These are phyloP conservation scores for Zonotrichia leucophrys DNA, from an alignment of 2,113 vertebrate genomes.

Conservation along the genomic window DNA sequence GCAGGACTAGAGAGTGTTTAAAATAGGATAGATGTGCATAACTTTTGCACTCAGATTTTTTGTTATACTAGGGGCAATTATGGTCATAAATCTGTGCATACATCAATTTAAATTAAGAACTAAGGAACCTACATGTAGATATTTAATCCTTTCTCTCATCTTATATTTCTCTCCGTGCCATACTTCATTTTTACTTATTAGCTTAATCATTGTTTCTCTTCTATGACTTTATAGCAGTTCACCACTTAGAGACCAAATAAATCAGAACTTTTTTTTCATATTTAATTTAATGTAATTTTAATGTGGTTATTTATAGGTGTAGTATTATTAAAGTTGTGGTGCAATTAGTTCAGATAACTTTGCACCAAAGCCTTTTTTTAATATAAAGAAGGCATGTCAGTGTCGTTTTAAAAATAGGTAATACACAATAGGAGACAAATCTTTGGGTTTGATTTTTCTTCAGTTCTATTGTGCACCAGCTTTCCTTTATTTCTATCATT, in stretches of 20 bases:
- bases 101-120: neutral
- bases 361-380: neutral
- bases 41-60: neutral
- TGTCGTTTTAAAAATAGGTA: neutral
- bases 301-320: neutral
- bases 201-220: neutral
- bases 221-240: neutral
- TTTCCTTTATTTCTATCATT: neutral
- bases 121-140: neutral
- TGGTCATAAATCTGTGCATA: neutral
- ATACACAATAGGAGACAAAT: neutral
- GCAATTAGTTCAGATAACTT: neutral
- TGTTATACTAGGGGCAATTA: neutral
- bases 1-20: neutral
- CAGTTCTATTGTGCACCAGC: fast-evolving
- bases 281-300: neutral
- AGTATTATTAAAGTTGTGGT: neutral
- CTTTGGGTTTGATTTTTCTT: neutral
- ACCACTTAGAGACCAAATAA: neutral
- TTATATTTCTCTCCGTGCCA: neutral
- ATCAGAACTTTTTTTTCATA: neutral
- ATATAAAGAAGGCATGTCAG: neutral
- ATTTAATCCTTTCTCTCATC: neutral
- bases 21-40: neutral
- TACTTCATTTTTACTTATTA: neutral